Base-by-base conservation (phyloP, 1,140 invertebrate genomes). In the Drosophila lacertosa region DNA sequence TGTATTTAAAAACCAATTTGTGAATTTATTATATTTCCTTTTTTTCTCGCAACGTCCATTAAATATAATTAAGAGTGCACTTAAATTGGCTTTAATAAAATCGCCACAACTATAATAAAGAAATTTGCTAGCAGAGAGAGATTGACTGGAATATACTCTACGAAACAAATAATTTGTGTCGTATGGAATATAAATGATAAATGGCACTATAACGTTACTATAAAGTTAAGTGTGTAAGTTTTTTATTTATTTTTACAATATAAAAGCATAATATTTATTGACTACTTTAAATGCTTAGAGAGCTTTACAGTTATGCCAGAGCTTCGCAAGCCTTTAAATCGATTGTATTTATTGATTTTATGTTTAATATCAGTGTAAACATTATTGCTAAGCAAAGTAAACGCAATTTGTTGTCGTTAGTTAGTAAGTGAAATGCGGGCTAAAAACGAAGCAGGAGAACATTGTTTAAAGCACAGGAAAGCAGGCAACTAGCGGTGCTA, bases 381-480 rank as follows among this genome's bases (percentile, higher is more conserved):
- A 73, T 53, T 67, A 51, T 63, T 39, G 37, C 40, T 32, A 66
- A 44, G 71, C 54, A 42, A 58, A 59, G 44, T 42, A 79, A 58
- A 50, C 59, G 50, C 72, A 83, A 80, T 86, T 80, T 83, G 72
- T 73, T 68, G 63, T 39, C 57, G 51, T 54, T 48, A 42, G 54
- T 32, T n/a, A 24, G 24, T 3, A 10, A 39, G 33, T 18, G 37
- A n/a, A 51, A 33, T 3, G 32, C 11, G 13, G 9, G 10, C 26
- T 22, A 16, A 29, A 24, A 10, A 6, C 29, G 16, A 22, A 10
- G 33, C n/a, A 2, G 11, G 47, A 51, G 33, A 57, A 48, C 33
- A 63, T 66, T 81, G 72, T 68, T 82, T 75, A 75, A 83, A 74
- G 80, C 62, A 33, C 50, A 58, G 62, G 60, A 35, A 60, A 48